Conservation (phyloP, 2,113 vertebrate species). For the Podarcis muralis region DNA sequence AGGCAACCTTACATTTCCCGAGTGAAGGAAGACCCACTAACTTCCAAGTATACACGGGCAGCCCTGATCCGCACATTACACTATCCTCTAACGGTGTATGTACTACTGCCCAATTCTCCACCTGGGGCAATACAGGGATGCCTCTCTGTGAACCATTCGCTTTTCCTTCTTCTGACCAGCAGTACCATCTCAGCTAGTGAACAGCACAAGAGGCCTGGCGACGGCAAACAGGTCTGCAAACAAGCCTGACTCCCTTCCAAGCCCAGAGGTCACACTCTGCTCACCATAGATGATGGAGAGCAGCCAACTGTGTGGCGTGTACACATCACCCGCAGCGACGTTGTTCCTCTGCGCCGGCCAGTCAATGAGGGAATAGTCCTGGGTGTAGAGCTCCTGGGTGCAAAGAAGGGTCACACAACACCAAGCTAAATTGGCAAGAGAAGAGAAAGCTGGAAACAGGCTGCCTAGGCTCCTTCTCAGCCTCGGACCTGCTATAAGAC, state of each 20-base stretch:
- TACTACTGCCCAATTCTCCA: too few species aligned
- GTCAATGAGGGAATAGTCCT: constrained; percentile 88
- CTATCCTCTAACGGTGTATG: too few species aligned
- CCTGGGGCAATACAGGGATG: too few species aligned
- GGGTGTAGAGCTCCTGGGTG: constrained; percentile 89
- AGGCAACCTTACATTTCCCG: too few species aligned
- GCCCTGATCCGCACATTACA: too few species aligned
- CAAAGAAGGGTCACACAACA: background rate
- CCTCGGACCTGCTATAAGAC: background rate
- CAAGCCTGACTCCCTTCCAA: background rate
- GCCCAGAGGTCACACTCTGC: background rate
- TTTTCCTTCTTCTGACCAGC: too few species aligned
- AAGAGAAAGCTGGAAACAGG: background rate
- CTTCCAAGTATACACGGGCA: too few species aligned
- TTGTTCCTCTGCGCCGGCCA: constrained; percentile 92
- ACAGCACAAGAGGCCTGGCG: fast-evolving
- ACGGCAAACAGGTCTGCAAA: background rate
- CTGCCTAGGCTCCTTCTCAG: background rate
- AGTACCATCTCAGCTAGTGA: background rate
- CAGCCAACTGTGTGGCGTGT: constrained; percentile 89
- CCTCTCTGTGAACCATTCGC: too few species aligned
- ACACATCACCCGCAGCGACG: constrained; percentile 85
- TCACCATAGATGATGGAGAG: constrained; percentile 81
- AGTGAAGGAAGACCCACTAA: too few species aligned
- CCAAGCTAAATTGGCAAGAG: background rate